Base-by-base conservation (phyloP, 2,888 invertebrate species). In the Mythimna loreyi region DNA sequence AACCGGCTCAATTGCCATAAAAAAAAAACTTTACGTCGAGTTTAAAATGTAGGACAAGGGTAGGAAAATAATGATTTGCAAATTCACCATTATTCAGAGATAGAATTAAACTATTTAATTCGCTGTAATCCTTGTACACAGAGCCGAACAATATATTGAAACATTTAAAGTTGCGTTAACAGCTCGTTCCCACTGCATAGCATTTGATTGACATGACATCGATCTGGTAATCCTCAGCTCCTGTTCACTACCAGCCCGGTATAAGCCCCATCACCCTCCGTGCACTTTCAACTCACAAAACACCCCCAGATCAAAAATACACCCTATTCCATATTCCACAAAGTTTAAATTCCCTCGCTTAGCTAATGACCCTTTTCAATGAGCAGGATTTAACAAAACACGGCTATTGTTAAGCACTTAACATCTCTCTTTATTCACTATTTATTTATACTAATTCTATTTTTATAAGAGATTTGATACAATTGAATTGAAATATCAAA, bases 391-490 rank as follows among this genome's bases (percentile, higher is more conserved):
- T 83, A 79, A 92, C 91, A 93, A 93, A 89, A 90, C 87, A 82
- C 88, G 80, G 83, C 85, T 91, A 92, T 90, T 91, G 90, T 90
- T 86, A 81, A 86, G 85, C 94, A 94, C 94, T 94, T 92, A 93
- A 92, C 93, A 91, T 93, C 91, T 90, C 84, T 91, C 84, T 89
- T 88, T 85, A 87, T 77, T 67, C 82, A 87, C 90, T 92, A 90
- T 93, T 93, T 93, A 93, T 93, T 94, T 93, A 86, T 90, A 91
- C 87, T 93, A 92, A 94, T 93, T 89, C 91, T 92, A 92, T 94
- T 93, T 92, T 92, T 91, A 88, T 90, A 91, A 84, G 68, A 77
- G 81, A 87, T 89, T 90, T 91, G 88, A 88, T 87, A 81, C 85
- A 87, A 90, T 89, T 87, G 88, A 84, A 86, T 86, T 77, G 72